A percentile compares a stretch with the other conserved stretches of the same genome.
Evolutionary conservation across 2,888 invertebrate genomes (phyloP).

Genomic region (Andrena chrysosceles): DNA sequence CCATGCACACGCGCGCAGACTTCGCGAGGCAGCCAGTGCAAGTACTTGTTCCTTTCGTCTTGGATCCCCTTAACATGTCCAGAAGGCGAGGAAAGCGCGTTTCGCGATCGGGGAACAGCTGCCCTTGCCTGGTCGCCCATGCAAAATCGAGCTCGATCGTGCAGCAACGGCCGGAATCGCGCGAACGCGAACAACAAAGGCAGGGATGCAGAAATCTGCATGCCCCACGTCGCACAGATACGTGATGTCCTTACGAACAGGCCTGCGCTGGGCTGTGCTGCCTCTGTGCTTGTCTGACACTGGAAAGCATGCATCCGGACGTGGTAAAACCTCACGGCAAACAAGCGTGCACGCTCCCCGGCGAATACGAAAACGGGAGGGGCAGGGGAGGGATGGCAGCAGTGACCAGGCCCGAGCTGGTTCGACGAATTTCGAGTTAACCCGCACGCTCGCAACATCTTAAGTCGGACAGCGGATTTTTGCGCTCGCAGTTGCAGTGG

Average conservation of each 20-base stretch:
- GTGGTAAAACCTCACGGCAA: slow-evolving; percentile 56
- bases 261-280: background rate
- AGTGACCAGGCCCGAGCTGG: background rate
- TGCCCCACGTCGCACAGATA: slow-evolving; percentile 59
- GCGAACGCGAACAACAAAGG: slow-evolving; percentile 42
- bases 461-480: background rate
- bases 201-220: slow-evolving; percentile 65
- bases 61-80: background rate
- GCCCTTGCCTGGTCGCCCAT: slow-evolving; percentile 7
- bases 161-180: slow-evolving; percentile 8
- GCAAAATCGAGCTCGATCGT: slow-evolving; percentile 21
- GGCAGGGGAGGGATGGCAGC: background rate
- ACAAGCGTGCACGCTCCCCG: slow-evolving; percentile 35
- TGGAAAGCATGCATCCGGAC: slow-evolving; percentile 43
- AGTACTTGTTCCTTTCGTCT: background rate
- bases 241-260: slow-evolving; percentile 70
- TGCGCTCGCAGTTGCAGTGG: too few species aligned
- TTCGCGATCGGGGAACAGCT: slow-evolving; percentile 18
- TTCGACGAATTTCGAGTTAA: slow-evolving; percentile 41
- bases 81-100: background rate
- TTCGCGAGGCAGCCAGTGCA: background rate
- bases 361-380: slow-evolving; percentile 49
- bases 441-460: background rate
- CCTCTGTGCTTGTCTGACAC: slow-evolving; percentile 57
- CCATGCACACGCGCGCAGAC: background rate